Percentiles rank a stretch among this genome's conserved stretches.
phyloP scores from a whole-genome alignment of 2,113 vertebrate genomes.

The Oryzias celebensis region DNA sequence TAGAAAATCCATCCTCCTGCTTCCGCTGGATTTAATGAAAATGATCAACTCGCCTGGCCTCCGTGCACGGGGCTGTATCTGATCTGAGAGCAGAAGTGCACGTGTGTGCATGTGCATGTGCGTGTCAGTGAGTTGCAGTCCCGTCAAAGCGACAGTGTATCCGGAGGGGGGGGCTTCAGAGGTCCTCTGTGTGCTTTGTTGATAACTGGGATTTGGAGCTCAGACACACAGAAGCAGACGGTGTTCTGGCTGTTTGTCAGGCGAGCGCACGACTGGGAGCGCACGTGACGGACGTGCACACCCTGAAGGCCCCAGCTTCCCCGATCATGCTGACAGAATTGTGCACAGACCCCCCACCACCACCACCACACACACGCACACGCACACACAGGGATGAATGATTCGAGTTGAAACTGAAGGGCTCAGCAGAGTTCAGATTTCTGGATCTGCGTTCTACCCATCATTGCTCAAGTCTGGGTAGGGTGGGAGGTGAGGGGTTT shows the following conservation, averaged over 20 bases:
- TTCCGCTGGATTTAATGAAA: conserved; percentile 51
- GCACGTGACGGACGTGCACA: background rate
- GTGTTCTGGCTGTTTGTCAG: conserved; percentile 63
- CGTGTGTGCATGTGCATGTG: conserved; percentile 6
- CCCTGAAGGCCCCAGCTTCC: background rate
- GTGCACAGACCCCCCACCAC: too few species aligned
- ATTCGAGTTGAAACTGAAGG: too few species aligned
- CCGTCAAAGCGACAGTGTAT: conserved; percentile 46
- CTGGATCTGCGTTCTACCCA: too few species aligned
- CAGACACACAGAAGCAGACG: conserved; percentile 75
- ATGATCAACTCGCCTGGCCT: conserved; percentile 38
- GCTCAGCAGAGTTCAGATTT: too few species aligned
- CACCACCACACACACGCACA: too few species aligned
- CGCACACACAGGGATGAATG: too few species aligned
- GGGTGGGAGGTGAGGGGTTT: too few species aligned
- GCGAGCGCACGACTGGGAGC: conserved; percentile 18
- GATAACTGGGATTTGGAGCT: conserved; percentile 78
- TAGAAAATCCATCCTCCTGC: conserved; percentile 51
- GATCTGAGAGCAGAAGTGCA: conserved; percentile 33
- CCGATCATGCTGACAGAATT: too few species aligned
- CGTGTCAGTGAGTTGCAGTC: conserved; percentile 6
- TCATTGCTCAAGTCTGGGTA: too few species aligned
- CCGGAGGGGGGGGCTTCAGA: conserved; percentile 51
- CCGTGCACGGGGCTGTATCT: conserved; percentile 40
- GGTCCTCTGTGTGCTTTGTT: conserved; percentile 75